Conservation (phyloP, 2,113 vertebrate genomes). For the Poeciliopsis prolifica region DNA sequence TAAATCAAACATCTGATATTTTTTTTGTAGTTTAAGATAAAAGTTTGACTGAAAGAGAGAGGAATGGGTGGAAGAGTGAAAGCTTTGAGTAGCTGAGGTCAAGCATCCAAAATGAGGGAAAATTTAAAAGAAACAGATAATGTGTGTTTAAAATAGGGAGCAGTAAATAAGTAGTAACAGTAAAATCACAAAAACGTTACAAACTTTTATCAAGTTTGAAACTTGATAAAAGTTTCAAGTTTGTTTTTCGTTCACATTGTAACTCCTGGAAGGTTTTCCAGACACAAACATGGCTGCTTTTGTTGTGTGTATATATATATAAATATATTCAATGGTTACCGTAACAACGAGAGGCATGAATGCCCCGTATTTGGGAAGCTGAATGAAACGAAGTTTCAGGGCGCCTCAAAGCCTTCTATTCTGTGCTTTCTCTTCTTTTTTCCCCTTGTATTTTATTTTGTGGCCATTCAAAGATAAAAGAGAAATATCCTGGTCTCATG, state of each 20-base stretch:
- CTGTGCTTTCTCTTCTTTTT: neutral
- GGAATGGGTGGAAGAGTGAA: neutral
- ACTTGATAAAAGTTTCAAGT: constrained; percentile 17
- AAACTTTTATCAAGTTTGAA: too few species aligned
- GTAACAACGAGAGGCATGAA: constrained; percentile 58
- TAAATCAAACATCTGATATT: too few species aligned
- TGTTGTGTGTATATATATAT: constrained; percentile 50
- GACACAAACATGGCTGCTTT: constrained; percentile 63
- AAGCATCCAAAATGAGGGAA: neutral
- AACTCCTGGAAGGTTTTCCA: constrained; percentile 49
- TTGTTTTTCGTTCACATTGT: constrained; percentile 58
- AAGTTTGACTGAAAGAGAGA: neutral
- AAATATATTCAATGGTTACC: constrained; percentile 58
- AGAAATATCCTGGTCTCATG: constrained; percentile 4
- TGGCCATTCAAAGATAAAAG: neutral
- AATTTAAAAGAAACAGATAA: neutral
- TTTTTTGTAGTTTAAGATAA: neutral
- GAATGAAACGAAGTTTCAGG: constrained; percentile 51
- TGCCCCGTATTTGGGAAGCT: constrained; percentile 59
- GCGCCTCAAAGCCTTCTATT: constrained; percentile 38
- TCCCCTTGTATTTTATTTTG: constrained; percentile 1
- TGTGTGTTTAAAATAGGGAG: neutral
- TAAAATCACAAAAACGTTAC: too few species aligned
- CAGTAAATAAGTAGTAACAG: neutral
- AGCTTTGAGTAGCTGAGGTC: neutral